Base-by-base conservation (phyloP, 2,113 vertebrate genomes). In the Limnothrissa miodon region DNA sequence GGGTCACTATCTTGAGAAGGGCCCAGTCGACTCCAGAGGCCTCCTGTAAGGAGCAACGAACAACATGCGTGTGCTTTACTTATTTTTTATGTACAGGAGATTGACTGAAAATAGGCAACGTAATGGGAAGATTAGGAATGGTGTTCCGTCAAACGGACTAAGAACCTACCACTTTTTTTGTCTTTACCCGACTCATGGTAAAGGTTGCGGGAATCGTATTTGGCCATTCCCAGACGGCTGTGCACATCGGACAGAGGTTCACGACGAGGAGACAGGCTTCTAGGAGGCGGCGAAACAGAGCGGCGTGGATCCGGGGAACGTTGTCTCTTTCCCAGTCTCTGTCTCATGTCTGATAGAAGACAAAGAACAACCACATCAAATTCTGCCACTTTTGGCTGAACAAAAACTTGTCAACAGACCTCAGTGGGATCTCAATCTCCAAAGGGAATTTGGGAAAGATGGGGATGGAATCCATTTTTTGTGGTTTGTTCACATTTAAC, bases 1-100 rank as follows among this genome's bases (percentile, higher is more conserved):
- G 33, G 94, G 74, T 93, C 78, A 82, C 94, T 94, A 13, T 95
- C 95, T 0, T 94, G 92, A 23, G 91, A 87, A 6, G 97, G 94
- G n/a, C 98, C 98, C 44, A 99, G 93, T 45, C 98, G 93, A 88
- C 96, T 99, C 98, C 98, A 99, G 84, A 99, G 92, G 53, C 92
- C 94, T 74, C 97, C 97, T 98, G 83, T 84, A 46, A 80, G 44
- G 53, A 46, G 42, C 1, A 59, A 39, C 36, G 4, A 44, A 2
- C 4, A n/a, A 39, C 7, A 83, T 39, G 21, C 10, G 62, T 29
- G 2, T n/a, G n/a, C n/a, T n/a, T n/a, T n/a, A n/a, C n/a, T n/a
- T n/a, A n/a, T n/a, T n/a, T n/a, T n/a, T n/a, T n/a, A n/a, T n/a
- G n/a, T 1, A 84, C 0, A 84, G 25, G 39, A 29, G 8, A 39